Evolutionary conservation across 2,888 invertebrate genomes (phyloP).

Genomic region (Lasioglossum vierecki): DNA sequence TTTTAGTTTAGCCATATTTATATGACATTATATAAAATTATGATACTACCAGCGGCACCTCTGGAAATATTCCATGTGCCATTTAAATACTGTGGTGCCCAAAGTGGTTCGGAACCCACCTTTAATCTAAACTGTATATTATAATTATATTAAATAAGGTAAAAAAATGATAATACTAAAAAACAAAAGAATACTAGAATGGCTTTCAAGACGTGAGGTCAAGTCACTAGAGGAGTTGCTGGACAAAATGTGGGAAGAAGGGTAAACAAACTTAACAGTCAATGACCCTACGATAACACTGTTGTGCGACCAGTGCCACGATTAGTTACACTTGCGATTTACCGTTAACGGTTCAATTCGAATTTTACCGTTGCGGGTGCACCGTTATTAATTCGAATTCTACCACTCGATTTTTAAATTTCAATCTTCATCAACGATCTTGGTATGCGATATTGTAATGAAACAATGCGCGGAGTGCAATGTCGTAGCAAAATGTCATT

Average conservation of each 20-base stretch:
- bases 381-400: neutral
- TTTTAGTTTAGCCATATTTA: neutral
- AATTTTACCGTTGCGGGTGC: neutral
- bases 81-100: too few relatives aligned
- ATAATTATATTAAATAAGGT: too few relatives aligned
- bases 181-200: neutral
- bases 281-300: neutral
- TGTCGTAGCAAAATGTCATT: neutral
- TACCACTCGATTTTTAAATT: neutral
- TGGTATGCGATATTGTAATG: neutral
- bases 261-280: neutral
- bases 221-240: neutral
- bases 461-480: neutral
- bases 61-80: too few relatives aligned
- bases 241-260: neutral
- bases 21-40: neutral
- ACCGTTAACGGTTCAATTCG: neutral
- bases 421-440: neutral
- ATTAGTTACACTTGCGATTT: neutral
- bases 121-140: too few relatives aligned
- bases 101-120: too few relatives aligned
- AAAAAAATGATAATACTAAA: neutral
- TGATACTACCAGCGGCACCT: neutral
- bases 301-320: neutral
- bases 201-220: neutral